Base-by-base conservation (phyloP, 2,888 invertebrate species). In the Entomobrya proxima region DNA sequence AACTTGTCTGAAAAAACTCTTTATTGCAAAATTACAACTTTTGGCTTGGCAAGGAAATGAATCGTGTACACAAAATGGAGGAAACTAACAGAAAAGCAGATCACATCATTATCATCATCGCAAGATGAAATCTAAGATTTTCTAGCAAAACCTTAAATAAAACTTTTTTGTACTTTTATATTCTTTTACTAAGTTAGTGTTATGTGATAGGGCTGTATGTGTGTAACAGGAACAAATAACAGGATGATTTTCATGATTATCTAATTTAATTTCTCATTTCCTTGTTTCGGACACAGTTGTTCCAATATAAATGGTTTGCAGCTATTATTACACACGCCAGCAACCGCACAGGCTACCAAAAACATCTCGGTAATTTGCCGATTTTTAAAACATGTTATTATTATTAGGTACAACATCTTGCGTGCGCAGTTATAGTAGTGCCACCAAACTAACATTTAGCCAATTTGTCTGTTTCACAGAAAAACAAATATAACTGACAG, bases 201-300 rank as follows among this genome's bases (percentile, higher is more conserved):
- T 67, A 37, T 61, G 24, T 32, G 15, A 61, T 61, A 13, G 15
- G 11, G 27, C 18, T 27, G 15, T 69, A 69, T 21, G 37, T 61
- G 40, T 44, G 77, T 61, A 77, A 77, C 61, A 77, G 61, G 61
- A 64, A 18, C 64, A 40, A 24, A 24, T 67, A 67, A 67, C 67
- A 67, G 67, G 67, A 67, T 67, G 61, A 61, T 27, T 64, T 64
- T 37, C 37, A 64, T 67, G 40, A 77, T 61, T 67, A 58, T 79
- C 50, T n/a, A 79, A 79, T 50, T 61, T 78, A 64, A 78, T 78
- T 64, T 27, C 32, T 32, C 67, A 67, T 67, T 79, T 79, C 79
- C 79, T 67, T 79, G 30, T 79, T 67, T 67, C 40, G 67, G 67
- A 67, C 67, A 67, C 18, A 35, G 32, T 52, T 52, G 64, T 64